A percentile compares a stretch with the other conserved stretches of the same genome.
phyloP scores from a whole-genome alignment of 2,797 vertebrate species.

The Peromyscus melanophrys region DNA sequence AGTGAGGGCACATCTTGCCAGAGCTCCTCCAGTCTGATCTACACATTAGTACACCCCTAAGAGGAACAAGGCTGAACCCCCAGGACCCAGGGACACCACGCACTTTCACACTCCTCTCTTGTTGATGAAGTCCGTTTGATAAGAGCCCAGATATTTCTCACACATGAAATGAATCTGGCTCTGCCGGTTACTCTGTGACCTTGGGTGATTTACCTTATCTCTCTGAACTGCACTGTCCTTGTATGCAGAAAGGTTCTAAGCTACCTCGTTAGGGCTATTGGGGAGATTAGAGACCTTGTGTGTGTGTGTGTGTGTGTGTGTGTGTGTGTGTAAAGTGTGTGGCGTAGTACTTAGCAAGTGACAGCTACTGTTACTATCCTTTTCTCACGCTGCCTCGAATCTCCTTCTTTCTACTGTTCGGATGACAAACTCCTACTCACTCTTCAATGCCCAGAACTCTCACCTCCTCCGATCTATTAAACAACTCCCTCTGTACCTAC shows the following conservation, averaged over 20 bases:
- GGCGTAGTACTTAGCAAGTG: not conserved
- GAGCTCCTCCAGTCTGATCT: not conserved
- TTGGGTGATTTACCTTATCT: constrained; percentile 40
- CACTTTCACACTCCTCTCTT: not conserved
- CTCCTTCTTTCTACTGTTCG: not conserved
- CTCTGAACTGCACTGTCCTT: constrained; percentile 47
- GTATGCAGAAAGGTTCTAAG: constrained; percentile 21
- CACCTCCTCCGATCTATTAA: not conserved
- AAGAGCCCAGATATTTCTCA: constrained; percentile 25
- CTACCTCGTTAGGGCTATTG: not conserved
- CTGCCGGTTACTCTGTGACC: constrained; percentile 13
- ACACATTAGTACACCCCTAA: not conserved
- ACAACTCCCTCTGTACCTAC: not conserved
- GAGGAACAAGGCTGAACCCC: not conserved
- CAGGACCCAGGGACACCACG: not conserved
- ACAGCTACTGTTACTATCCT: not conserved
- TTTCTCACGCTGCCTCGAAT: not conserved
- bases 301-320: not conserved
- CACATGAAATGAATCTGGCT: not conserved
- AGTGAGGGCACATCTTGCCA: not conserved
- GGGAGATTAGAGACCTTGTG: not conserved
- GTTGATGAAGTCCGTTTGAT: not conserved
- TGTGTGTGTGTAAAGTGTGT: not conserved
- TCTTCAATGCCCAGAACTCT: not conserved
- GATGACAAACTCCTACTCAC: not conserved